phyloP scores from a whole-genome alignment of 2,888 invertebrate species.

The Frankliniella fusca region DNA sequence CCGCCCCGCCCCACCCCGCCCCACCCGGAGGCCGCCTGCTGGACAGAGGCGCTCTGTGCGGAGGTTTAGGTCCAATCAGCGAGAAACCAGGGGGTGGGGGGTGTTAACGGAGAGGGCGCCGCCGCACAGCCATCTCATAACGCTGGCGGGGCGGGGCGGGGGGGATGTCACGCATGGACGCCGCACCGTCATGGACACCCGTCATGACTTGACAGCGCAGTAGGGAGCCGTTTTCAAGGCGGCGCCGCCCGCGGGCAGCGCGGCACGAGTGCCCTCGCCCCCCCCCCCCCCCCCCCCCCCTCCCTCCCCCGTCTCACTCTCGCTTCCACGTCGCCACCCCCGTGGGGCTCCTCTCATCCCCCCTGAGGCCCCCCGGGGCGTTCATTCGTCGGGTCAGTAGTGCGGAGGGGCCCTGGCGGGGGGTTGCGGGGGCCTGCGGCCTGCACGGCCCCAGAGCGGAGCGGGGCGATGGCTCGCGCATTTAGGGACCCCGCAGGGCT shows the following conservation, averaged over 20 bases:
- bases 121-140: background rate
- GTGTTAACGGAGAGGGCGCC: background rate
- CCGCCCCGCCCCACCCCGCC: background rate
- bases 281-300: no score
- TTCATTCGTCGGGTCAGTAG: background rate
- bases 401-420: background rate
- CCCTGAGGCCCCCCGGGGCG: background rate
- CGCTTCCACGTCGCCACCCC: background rate
- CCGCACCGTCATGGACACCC: no score
- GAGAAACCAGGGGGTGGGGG: background rate
- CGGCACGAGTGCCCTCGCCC: background rate
- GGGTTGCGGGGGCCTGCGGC: background rate
- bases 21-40: no score
- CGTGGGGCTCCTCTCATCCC: background rate
- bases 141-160: background rate
- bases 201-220: background rate
- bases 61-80: background rate
- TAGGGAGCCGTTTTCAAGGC: background rate
- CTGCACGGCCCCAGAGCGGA: no score
- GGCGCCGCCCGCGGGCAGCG: background rate
- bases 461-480: no score
- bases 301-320: no score
- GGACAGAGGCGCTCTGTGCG: no score
- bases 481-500: no score
- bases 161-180: background rate